Evolutionary conservation across 1,140 invertebrate species (phyloP).

Genomic region (Sitodiplosis mosellana): DNA sequence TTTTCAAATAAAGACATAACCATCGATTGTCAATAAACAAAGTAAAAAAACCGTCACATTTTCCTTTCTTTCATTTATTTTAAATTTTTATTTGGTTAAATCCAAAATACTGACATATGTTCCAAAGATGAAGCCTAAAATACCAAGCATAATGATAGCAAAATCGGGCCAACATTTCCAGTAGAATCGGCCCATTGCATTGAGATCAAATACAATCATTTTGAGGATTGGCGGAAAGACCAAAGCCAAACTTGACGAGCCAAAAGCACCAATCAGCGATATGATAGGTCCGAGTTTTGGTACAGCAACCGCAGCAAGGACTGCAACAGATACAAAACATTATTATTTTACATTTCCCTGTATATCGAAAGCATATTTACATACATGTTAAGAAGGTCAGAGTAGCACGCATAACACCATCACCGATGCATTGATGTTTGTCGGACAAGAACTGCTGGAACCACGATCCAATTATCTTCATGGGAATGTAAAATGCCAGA

Average conservation of each 20-base stretch:
- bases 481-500: conserved; percentile 82
- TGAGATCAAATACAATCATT: conserved; percentile 58
- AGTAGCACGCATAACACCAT: conserved; percentile 44
- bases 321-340: too few species aligned
- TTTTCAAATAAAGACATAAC: too few species aligned
- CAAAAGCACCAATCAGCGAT: conserved; percentile 76
- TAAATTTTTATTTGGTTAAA: too few species aligned
- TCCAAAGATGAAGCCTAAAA: conserved; percentile 57
- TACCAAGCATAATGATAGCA: conserved; percentile 48
- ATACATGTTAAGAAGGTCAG: conserved; percentile 67
- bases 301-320: conserved; percentile 31
- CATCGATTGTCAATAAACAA: too few species aligned
- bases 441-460: conserved; percentile 39
- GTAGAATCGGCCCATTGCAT: conserved; percentile 36
- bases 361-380: conserved; percentile 40
- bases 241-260: conserved; percentile 70
- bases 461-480: conserved; percentile 71
- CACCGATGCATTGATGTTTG: conserved; percentile 37
- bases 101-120: conserved; percentile 57
- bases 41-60: too few species aligned
- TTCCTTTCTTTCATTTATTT: too few species aligned
- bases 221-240: conserved; percentile 85
- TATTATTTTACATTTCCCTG: too few species aligned
- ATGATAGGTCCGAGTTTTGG: conserved; percentile 79
- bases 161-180: conserved; percentile 53